phyloP scores from a whole-genome alignment of 2,888 invertebrate species.

The Stenoptilia bipunctidactyla region DNA sequence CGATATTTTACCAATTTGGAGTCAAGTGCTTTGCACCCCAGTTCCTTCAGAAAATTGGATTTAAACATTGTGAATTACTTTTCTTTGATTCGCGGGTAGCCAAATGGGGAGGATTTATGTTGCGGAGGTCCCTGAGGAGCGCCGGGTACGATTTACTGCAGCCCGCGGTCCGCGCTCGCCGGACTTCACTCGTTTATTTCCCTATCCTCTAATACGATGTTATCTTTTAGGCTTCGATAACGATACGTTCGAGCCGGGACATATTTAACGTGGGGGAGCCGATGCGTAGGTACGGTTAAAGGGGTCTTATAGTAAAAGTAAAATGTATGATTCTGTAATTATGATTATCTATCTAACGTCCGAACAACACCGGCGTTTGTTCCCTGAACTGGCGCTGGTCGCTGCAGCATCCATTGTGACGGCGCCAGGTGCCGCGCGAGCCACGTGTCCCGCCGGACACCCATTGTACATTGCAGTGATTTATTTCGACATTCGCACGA shows the following conservation, averaged over 20 bases:
- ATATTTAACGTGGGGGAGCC: neutral
- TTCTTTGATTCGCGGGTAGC: conserved; percentile 63
- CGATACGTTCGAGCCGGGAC: neutral
- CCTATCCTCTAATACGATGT: conserved; percentile 49
- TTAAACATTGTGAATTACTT: conserved; percentile 65
- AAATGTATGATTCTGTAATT: no score
- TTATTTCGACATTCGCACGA: neutral
- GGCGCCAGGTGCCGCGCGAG: neutral
- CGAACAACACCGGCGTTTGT: no score
- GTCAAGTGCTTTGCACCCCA: conserved; percentile 10
- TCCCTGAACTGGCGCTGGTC: no score
- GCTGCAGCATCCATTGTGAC: neutral
- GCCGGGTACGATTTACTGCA: conserved; percentile 37
- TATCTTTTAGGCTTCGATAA: conserved; percentile 48
- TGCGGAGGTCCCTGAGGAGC: conserved; percentile 19
- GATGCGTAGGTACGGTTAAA: no score
- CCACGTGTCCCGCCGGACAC: no score
- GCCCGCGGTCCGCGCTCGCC: conserved; percentile 22
- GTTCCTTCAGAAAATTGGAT: conserved; percentile 40
- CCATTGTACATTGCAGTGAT: neutral
- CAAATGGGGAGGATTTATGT: conserved; percentile 62
- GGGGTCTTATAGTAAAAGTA: no score
- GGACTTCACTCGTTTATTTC: conserved; percentile 43
- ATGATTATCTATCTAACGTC: no score
- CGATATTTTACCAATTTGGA: no score